Base-by-base conservation (phyloP, 2,888 invertebrate species). In the Peribatodes rhomboidaria region DNA sequence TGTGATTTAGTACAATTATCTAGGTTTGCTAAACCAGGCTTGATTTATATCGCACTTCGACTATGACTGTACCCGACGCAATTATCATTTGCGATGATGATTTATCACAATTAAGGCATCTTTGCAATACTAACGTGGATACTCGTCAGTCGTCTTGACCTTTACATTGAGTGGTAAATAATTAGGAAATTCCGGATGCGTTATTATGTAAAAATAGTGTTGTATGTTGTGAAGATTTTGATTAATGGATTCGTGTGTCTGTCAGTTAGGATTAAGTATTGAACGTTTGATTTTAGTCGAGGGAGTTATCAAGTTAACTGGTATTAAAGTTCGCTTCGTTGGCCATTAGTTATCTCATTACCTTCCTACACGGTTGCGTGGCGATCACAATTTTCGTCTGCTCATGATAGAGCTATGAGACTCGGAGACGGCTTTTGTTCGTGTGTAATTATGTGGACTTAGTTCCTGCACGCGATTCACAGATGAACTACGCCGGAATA, bases 1-100 rank as follows among this genome's bases (percentile, higher is more conserved):
- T 44, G 82, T 88, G 88, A 89, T 90, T 92, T 89, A 89, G 77
- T 86, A 79, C 84, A 83, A 87, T 86, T 87, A 87, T 87, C 81
- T 74, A 82, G 78, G 80, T 85, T 86, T 81, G 81, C 86, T 84
- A 86, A 89, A 80, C 82, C 75, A 75, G 78, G 78, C 79, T 76
- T 86, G 87, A 90, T 90, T 91, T 87, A 91, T 89, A 77, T 78
- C 69, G 60, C 65, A 65, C 72, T 56, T 56, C 50, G 52, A 52
- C 56, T 74, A 70, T 77, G 77, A 77, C 77, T 78, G 75, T 80
- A 78, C 76, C 78, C 77, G 67, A 70, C 71, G 80, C 84, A 87
- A 87, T 88, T 88, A 88, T 82, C 78, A 78, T 81, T 81, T 75
- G 80, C 68, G 72, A 74, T 75, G 79, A 87, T 86, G 83, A 90